phyloP scores from a whole-genome alignment of 2,797 vertebrate genomes.

The Chelon labrosus region DNA sequence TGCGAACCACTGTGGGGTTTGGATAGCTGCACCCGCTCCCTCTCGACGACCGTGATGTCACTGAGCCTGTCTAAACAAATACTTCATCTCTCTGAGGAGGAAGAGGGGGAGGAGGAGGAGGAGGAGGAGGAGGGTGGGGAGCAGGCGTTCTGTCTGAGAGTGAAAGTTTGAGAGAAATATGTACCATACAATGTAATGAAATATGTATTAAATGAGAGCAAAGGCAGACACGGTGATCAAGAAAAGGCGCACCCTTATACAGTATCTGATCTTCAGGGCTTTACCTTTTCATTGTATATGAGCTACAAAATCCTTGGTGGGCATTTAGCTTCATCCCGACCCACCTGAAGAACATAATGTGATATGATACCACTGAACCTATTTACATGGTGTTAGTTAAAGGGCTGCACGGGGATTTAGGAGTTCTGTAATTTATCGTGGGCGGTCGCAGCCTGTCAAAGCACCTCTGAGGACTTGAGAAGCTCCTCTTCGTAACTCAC shows the following conservation, averaged over 20 bases:
- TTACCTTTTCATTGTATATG: slow-evolving; percentile 11
- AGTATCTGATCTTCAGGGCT: slow-evolving; percentile 1
- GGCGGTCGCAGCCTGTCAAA: slow-evolving; percentile 9
- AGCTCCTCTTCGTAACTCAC: slow-evolving; percentile 10
- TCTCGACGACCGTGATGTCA: slow-evolving; percentile 50
- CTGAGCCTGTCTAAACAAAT: slow-evolving; percentile 63
- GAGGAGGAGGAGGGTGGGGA: slow-evolving; percentile 30
- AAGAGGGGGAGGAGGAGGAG: slow-evolving; percentile 38
- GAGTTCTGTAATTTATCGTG: slow-evolving; percentile 11
- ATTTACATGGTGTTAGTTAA: slow-evolving; percentile 16
- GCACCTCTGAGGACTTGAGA: not conserved
- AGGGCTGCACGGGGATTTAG: slow-evolving; percentile 10
- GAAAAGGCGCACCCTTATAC: slow-evolving; percentile 15
- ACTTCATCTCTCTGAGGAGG: slow-evolving; percentile 55
- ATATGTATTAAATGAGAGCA: slow-evolving; percentile 23
- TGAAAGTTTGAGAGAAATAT: slow-evolving; percentile 9
- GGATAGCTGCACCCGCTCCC: slow-evolving; percentile 26
- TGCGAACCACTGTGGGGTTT: slow-evolving; percentile 32
- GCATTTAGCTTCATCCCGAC: slow-evolving; percentile 15
- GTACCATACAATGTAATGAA: slow-evolving; percentile 24
- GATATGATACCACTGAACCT: not conserved
- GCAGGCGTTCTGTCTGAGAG: slow-evolving; percentile 9
- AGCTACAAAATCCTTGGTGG: slow-evolving; percentile 20
- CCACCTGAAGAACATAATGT: slow-evolving; percentile 16
- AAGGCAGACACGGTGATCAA: slow-evolving; percentile 26